Conservation (phyloP, 1,140 invertebrate genomes). For the Hypsibius dujardini region DNA sequence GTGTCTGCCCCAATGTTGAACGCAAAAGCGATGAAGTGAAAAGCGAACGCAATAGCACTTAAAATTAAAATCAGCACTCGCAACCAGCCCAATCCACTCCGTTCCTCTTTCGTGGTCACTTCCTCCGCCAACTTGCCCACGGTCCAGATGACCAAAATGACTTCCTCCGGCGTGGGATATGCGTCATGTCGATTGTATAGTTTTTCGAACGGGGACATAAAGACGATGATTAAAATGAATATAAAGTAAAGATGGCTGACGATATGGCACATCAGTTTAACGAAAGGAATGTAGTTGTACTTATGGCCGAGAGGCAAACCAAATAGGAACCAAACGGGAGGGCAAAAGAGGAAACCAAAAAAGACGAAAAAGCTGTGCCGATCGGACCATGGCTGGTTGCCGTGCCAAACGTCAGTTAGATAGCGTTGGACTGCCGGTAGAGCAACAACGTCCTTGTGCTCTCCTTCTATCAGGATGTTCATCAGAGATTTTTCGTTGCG, state of each 20-base stretch:
- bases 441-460: constrained; percentile 76
- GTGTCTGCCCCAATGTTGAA: constrained; percentile 56
- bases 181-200: neutral
- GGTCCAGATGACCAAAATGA: constrained; percentile 86
- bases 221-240: constrained; percentile 67
- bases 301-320: constrained; percentile 83
- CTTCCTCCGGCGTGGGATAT: constrained; percentile 55
- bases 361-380: constrained; percentile 85
- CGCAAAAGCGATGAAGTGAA: constrained; percentile 74
- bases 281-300: constrained; percentile 74
- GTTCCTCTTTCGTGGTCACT: constrained; percentile 84
- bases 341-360: constrained; percentile 71
- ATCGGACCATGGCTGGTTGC: constrained; percentile 78
- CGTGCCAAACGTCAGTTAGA: constrained; percentile 53
- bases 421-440: constrained; percentile 31
- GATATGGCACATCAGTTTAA: constrained; percentile 97
- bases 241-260: constrained; percentile 96
- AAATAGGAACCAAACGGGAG: constrained; percentile 86
- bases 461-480: constrained; percentile 82
- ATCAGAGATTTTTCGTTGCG: constrained; percentile 78
- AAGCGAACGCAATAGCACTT: constrained; percentile 51
- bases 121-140: constrained; percentile 85
- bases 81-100: constrained; percentile 78
- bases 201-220: constrained; percentile 40
- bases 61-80: constrained; percentile 23